phyloP scores from a whole-genome alignment of 2,113 vertebrate species.

The Galeopterus variegatus region DNA sequence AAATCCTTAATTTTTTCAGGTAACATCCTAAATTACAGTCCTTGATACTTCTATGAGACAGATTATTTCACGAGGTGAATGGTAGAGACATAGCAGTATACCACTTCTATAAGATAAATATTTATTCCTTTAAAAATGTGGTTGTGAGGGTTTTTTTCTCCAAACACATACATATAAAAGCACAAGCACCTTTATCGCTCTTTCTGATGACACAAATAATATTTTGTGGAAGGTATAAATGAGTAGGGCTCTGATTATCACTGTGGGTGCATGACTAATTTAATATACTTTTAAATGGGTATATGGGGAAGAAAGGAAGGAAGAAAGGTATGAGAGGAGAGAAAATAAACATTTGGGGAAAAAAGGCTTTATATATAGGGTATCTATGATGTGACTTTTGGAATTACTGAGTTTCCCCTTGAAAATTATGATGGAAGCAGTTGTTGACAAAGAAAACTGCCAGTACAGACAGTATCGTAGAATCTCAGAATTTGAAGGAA shows the following conservation, averaged over 20 bases:
- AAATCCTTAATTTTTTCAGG: constrained; percentile 43
- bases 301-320: constrained; percentile 4
- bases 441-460: constrained; percentile 24
- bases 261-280: background rate
- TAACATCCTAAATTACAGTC: constrained; percentile 43
- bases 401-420: background rate
- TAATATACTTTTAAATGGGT: constrained; percentile 31
- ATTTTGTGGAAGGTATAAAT: constrained; percentile 56
- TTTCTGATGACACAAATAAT: constrained; percentile 29
- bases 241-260: background rate
- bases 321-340: constrained; percentile 15
- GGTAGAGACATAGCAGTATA: background rate
- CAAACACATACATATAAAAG: constrained; percentile 41
- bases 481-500: constrained; percentile 7
- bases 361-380: background rate
- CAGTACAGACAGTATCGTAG: background rate
- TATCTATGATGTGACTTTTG: background rate
- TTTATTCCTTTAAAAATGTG: constrained; percentile 56
- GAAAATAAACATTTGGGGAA: background rate
- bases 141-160: background rate
- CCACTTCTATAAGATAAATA: constrained; percentile 49
- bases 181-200: constrained; percentile 54
- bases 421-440: constrained; percentile 38
- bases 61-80: background rate
- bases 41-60: background rate